These are phyloP conservation scores for Chirona hameri DNA, from an alignment of 2,888 invertebrate species.

Conservation along the genomic window DNA sequence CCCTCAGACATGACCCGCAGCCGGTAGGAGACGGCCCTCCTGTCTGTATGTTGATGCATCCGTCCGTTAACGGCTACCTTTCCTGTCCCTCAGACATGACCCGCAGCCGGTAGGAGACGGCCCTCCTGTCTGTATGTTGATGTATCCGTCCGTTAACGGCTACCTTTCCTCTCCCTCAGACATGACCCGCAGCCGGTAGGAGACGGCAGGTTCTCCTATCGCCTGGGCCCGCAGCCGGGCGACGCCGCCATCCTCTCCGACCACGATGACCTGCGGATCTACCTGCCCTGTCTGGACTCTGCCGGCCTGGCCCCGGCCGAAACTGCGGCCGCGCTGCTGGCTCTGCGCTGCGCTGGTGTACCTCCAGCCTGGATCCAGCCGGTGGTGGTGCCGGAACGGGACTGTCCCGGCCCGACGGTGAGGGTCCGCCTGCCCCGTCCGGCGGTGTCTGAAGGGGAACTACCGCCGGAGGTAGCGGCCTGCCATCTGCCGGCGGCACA, in stretches of 20 bases:
- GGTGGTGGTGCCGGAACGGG: background rate
- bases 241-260: background rate
- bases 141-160: no score
- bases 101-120: no score
- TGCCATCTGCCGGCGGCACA: slow-evolving; percentile 60
- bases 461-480: background rate
- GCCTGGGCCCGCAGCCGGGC: background rate
- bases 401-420: background rate
- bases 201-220: no score
- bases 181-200: background rate
- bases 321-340: background rate
- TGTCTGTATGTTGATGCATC: no score
- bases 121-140: no score
- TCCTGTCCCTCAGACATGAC: background rate
- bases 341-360: background rate
- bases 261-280: background rate
- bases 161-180: no score
- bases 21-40: no score
- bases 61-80: background rate
- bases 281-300: slow-evolving; percentile 1
- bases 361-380: background rate
- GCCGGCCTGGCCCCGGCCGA: background rate
- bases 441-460: background rate
- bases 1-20: no score
- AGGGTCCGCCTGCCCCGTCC: background rate